A percentile compares a stretch with the other conserved stretches of the same genome.
These are phyloP conservation scores for Drosophila putrida DNA, from an alignment of 2,888 invertebrate genomes.

Conservation along the genomic window DNA sequence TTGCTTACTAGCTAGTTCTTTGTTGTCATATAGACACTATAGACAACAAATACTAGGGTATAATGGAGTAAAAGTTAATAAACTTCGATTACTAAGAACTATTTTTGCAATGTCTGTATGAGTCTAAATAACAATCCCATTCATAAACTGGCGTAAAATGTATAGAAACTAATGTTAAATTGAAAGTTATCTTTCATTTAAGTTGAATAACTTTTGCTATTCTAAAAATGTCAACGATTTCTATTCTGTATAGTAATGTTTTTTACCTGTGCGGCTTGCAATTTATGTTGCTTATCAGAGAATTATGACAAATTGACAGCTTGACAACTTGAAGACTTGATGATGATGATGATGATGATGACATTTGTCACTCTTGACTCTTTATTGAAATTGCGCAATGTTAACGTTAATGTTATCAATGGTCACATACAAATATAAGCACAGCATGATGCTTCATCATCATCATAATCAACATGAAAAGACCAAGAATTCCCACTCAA, in stretches of 20 bases:
- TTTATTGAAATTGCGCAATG: slow-evolving; percentile 30
- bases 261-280: neutral
- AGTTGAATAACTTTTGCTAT: too few species aligned
- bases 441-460: slow-evolving; percentile 2
- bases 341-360: slow-evolving; percentile 2
- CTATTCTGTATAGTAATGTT: too few species aligned
- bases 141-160: too few species aligned
- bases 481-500: neutral
- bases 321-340: slow-evolving; percentile 19
- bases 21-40: slow-evolving; percentile 28
- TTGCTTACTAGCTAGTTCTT: slow-evolving; percentile 27
- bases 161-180: too few species aligned
- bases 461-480: neutral
- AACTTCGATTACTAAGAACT: too few species aligned
- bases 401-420: slow-evolving; percentile 15
- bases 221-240: too few species aligned
- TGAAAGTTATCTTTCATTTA: too few species aligned
- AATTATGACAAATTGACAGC: slow-evolving; percentile 27
- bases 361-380: slow-evolving; percentile 18
- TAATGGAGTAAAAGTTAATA: too few species aligned
- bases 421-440: neutral
- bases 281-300: slow-evolving; percentile 22
- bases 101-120: too few species aligned
- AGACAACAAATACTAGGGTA: too few species aligned
- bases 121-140: too few species aligned